Evolutionary conservation across 1,140 invertebrate genomes (phyloP), one percentile per base, ranked within the genome.

Genomic region (Akabosia matsudoensis): DNA sequence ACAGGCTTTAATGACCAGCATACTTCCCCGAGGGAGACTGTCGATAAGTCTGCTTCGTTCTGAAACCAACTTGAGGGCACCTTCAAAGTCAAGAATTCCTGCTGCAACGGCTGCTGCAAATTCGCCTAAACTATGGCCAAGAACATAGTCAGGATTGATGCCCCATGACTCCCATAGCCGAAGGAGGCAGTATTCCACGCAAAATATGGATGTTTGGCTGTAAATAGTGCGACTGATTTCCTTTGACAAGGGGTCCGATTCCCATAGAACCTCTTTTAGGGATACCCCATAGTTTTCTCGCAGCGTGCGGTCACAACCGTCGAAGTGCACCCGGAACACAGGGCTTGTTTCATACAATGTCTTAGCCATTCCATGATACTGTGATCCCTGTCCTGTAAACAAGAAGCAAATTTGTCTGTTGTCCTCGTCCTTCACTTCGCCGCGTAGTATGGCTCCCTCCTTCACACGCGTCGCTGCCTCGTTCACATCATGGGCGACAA

Each of bases 371-470:
- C 30, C 70, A 34, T 30, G 14, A 73, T 79, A 79, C 22, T 79
- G 78, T 1, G 73, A 77, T 1, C 78, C 78, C 70, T 79, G 78
- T 16, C 78, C 78, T 24, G 76, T 79, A 33, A 79, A 79, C 0
- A 79, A 61, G 28, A 79, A 79, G 34, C 22, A 64, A 26, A 14
- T 33, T 73, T 31, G 22, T 4, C 30, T 45, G 16, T 13, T 14
- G 26, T 70, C 33, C 7, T n/a, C 37, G 3, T 16, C 37, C 10
- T 28, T 22, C 4, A 24, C 22, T n/a, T 3, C 33, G 13, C 34
- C 22, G 31, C 7, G 33, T 3, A 14, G 28, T 34, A 18, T 7
- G 31, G 10, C 3, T 70, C 3, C 7, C 16, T 30, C 7, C 26
- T 30, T 34, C 13, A 22, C 28, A 14, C 2, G 7, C 14, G 7